Percentiles rank a stretch among this genome's conserved stretches.
These are phyloP conservation scores for Clitarchus hookeri DNA, from an alignment of 2,888 invertebrate species.

Conservation along the genomic window DNA sequence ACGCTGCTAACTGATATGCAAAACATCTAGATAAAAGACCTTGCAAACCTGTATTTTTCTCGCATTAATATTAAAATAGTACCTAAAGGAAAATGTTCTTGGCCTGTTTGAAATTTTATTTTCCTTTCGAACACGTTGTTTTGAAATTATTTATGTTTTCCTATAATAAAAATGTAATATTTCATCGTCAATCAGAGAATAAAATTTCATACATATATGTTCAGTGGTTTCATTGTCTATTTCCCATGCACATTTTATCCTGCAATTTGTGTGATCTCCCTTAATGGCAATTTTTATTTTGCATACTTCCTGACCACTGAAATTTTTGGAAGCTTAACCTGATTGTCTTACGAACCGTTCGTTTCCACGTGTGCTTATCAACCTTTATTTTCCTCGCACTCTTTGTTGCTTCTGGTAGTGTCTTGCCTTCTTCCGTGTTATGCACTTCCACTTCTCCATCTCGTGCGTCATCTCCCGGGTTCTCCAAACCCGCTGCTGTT, in stretches of 20 bases:
- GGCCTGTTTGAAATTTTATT: not conserved
- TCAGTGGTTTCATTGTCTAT: not conserved
- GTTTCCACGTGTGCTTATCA: not conserved
- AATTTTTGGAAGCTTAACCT: not conserved
- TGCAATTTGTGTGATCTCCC: not conserved
- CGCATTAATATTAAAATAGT: not conserved
- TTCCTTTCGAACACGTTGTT: not conserved
- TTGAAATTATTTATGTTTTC: not conserved
- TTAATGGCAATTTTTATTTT: not conserved
- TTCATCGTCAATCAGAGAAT: not conserved
- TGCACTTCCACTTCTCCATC: not conserved
- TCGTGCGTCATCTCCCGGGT: not conserved
- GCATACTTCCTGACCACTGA: not conserved
- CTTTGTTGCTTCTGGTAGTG: not conserved
- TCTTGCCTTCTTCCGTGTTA: not conserved
- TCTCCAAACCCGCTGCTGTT: not conserved
- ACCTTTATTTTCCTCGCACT: not conserved
- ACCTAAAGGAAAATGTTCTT: not conserved
- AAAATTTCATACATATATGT: not conserved
- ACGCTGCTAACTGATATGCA: not conserved
- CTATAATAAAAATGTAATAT: not conserved
- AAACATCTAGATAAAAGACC: not conserved
- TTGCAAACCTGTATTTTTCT: not conserved
- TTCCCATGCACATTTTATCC: not conserved
- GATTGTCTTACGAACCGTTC: not conserved